Conservation (phyloP, 2,797 vertebrate genomes). For the Brachyalestes nurse region DNA sequence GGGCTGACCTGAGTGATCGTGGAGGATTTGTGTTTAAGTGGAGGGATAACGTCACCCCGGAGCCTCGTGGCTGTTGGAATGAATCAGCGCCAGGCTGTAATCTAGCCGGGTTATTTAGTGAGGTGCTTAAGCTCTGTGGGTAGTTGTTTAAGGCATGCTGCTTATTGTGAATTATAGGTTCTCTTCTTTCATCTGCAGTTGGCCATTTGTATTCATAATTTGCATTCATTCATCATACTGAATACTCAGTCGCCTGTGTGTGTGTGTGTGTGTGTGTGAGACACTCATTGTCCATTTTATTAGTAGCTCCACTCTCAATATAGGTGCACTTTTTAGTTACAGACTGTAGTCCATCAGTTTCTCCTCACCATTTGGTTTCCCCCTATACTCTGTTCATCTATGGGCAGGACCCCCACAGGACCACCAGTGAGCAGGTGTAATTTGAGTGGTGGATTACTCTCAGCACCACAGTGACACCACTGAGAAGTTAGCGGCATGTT, state of each 20-base stretch:
- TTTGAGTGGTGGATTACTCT: too few species aligned
- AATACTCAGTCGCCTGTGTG: constrained; percentile 55
- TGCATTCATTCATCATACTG: constrained; percentile 60
- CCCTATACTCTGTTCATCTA: too few species aligned
- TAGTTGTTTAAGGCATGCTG: constrained; percentile 53
- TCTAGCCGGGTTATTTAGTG: constrained; percentile 47
- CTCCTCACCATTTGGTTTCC: too few species aligned
- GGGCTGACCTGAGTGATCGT: background rate
- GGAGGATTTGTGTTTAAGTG: constrained; percentile 31
- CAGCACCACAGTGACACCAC: too few species aligned
- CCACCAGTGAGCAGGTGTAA: too few species aligned
- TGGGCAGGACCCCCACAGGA: too few species aligned
- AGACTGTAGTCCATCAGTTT: too few species aligned
- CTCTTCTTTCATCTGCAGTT: constrained; percentile 27
- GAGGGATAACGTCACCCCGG: constrained; percentile 34
- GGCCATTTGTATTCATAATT: constrained; percentile 67
- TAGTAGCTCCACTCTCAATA: too few species aligned
- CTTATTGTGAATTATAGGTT: constrained; percentile 63
- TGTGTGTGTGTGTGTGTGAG: constrained; percentile 19
- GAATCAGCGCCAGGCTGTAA: constrained; percentile 47
- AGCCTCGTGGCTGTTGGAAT: constrained; percentile 23
- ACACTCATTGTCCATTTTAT: background rate
- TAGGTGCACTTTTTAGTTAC: too few species aligned
- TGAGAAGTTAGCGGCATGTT: too few species aligned
- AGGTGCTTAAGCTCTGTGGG: constrained; percentile 47